Evolutionary conservation across 2,797 vertebrate genomes (phyloP).

Genomic region (Ispidina lecontei): DNA sequence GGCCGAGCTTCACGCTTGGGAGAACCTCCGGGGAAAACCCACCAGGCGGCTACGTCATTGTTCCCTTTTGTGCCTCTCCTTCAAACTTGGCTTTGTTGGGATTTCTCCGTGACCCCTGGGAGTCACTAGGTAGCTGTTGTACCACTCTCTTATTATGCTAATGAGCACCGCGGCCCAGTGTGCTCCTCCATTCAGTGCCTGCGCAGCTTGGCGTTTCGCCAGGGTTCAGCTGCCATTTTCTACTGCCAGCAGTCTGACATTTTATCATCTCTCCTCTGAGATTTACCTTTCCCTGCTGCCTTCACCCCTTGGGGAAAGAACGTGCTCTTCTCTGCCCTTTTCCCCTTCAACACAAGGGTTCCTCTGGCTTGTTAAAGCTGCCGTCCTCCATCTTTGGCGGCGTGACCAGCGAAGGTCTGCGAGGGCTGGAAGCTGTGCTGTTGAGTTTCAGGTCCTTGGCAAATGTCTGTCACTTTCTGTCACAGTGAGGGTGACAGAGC

Average conservation of each 20-base stretch:
- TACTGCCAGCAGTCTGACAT: constrained; percentile 51
- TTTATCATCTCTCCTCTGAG: constrained; percentile 12
- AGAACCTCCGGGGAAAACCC: constrained; percentile 42
- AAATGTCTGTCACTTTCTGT: neutral
- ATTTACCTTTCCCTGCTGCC: neutral
- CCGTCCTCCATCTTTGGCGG: fast-evolving
- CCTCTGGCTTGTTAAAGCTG: neutral
- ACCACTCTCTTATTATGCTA: constrained; percentile 52
- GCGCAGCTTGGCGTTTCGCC: constrained; percentile 17
- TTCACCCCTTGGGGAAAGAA: neutral
- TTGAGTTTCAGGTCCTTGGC: neutral
- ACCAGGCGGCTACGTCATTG: constrained; percentile 2
- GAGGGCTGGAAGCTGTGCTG: neutral
- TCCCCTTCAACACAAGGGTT: neutral
- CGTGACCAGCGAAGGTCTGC: neutral
- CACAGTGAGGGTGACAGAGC: too few relatives aligned
- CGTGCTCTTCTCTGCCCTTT: neutral
- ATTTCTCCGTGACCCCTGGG: constrained; percentile 26
- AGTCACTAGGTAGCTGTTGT: constrained; percentile 50
- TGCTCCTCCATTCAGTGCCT: neutral
- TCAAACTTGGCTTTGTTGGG: constrained; percentile 56
- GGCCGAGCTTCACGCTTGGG: constrained; percentile 32
- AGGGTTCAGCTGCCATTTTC: constrained; percentile 63
- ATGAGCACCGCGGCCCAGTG: neutral
- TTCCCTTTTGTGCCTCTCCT: constrained; percentile 48